Percentiles rank a stretch among this genome's conserved stretches.
Evolutionary conservation across 2,797 vertebrate genomes (phyloP).

Genomic region (Clarias laeviceps): DNA sequence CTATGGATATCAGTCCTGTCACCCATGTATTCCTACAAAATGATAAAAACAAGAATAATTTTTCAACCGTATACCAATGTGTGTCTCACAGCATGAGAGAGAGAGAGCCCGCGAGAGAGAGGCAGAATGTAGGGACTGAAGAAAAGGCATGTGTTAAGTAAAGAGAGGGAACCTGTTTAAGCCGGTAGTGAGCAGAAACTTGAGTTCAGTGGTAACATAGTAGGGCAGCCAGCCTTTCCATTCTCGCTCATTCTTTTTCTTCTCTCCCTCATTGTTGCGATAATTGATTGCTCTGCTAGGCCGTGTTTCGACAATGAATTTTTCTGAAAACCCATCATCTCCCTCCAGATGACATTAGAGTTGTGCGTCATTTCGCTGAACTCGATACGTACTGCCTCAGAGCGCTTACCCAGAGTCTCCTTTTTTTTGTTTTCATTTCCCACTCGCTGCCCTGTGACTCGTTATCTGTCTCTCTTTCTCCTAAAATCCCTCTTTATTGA

Average conservation of each 20-base stretch:
- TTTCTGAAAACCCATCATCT: constrained; percentile 36
- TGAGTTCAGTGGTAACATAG: constrained; percentile 36
- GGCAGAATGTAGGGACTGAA: not conserved
- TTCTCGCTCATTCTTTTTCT: not conserved
- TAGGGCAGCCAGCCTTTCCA: constrained; percentile 4
- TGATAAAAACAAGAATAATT: not conserved
- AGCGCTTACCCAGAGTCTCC: not conserved
- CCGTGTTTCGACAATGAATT: constrained; percentile 38
- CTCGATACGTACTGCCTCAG: constrained; percentile 35
- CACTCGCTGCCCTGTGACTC: not conserved
- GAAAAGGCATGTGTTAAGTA: not conserved
- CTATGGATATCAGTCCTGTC: not conserved
- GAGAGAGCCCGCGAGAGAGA: not conserved
- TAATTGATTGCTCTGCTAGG: constrained; percentile 29
- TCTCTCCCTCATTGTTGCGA: constrained; percentile 10
- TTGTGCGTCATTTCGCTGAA: constrained; percentile 36
- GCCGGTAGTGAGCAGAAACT: constrained; percentile 29
- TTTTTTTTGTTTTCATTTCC: constrained; percentile 25
- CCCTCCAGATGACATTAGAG: constrained; percentile 38
- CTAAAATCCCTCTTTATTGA: constrained; percentile 25
- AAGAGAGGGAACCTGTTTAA: constrained; percentile 33
- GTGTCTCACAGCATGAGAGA: not conserved
- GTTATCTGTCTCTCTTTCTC: constrained; percentile 24
- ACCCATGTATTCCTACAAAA: not conserved
- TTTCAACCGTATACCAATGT: not conserved